Conservation (phyloP, 2,888 invertebrate species). For the Crepidodera aurea region DNA sequence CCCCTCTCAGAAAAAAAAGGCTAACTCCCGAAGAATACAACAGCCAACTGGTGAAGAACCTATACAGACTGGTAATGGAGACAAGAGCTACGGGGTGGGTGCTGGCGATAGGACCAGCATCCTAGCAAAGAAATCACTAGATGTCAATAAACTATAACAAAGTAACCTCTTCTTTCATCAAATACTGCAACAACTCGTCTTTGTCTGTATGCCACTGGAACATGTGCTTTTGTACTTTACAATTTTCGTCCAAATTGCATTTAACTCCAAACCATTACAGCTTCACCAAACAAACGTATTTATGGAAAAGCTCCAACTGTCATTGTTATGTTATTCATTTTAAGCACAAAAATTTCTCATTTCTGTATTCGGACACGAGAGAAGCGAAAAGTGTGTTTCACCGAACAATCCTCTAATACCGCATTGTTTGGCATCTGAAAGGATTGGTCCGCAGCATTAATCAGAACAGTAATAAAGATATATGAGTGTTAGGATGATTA, state of each 20-base stretch:
- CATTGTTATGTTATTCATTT: constrained; percentile 23
- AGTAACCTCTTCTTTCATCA: too few relatives aligned
- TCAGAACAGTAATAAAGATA: constrained; percentile 34
- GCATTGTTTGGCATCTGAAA: constrained; percentile 30
- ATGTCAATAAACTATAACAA: too few relatives aligned
- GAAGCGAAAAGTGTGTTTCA: constrained; percentile 25
- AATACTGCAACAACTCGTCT: not conserved
- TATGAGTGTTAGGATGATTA: constrained; percentile 30
- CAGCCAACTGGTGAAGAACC: too few relatives aligned
- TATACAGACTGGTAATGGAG: too few relatives aligned
- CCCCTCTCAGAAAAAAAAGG: too few relatives aligned
- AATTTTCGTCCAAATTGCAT: constrained; percentile 12
- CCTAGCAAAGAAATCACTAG: too few relatives aligned
- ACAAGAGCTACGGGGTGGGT: too few relatives aligned
- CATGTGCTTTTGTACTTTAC: not conserved
- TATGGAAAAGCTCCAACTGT: constrained; percentile 17
- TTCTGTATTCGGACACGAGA: constrained; percentile 5
- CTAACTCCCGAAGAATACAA: too few relatives aligned
- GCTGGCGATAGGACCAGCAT: too few relatives aligned
- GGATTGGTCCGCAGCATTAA: constrained; percentile 30
- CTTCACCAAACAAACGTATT: not conserved
- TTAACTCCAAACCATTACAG: constrained; percentile 7
- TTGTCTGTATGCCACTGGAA: not conserved
- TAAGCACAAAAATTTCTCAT: constrained; percentile 16
- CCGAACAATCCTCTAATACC: constrained; percentile 23